Evolutionary conservation across 2,888 invertebrate genomes (phyloP), one percentile per base, ranked within the genome.

Genomic region (Scelioninae gen. 1): DNA sequence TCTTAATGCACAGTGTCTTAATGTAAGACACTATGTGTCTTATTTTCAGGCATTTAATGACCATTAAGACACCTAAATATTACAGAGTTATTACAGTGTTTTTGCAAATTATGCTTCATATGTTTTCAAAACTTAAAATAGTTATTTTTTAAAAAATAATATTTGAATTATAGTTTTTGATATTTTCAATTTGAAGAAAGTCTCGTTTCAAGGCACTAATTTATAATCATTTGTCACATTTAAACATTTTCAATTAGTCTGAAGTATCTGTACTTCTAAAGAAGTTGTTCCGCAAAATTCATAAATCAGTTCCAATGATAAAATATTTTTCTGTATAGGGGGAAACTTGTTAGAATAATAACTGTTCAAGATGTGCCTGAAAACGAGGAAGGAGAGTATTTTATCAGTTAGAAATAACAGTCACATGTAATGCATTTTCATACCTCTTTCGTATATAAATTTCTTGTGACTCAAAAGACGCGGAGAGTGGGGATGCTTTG

Each of bases 401-500:
- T 63, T 56, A 80, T 80, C 74, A 53, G 49, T 51, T 68, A 66
- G 38, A 81, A 69, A 81, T 74, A 68, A 72, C 60, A 74, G 62
- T 80, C 66, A 60, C 45, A 63, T 45, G 60, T 53, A 71, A 66
- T 81, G 63, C 51, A 75, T 69, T 68, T 69, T 80, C 77, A 68
- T 84, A 80, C 86, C 77, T 82, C 82, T 81, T 83, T 83, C 79
- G n/a, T 4, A 80, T 83, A 84, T 87, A 86, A 87, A 87, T 85
- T 84, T 84, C 85, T 82, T 83, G 85, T 75, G 85, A 80, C 82
- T 84, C 71, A 86, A 87, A 80, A 79, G 60, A 55, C 47, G 53
- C 8, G 29, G 62, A 32, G 84, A 79, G 87, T 87, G 88, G 88
- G 88, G 72, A 84, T 56, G 85, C 85, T 86, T 84, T 87, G 86